Conservation (phyloP, 2,888 invertebrate genomes). For the Dryomyza anilis region DNA sequence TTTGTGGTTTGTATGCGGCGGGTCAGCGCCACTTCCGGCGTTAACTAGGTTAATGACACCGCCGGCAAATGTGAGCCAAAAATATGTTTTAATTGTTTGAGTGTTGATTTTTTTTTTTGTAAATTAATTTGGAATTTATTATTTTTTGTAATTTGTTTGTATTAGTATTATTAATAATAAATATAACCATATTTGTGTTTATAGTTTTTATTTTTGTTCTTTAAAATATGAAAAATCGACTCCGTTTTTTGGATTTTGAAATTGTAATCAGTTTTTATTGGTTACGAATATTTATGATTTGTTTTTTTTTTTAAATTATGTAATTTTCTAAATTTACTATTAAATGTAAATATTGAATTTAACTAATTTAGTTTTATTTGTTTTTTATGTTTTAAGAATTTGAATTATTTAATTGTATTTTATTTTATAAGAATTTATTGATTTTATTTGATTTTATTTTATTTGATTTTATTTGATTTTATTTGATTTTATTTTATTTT, state of each 20-base stretch:
- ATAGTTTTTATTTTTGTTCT: not conserved
- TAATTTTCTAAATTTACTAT: not conserved
- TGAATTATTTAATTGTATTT: not conserved
- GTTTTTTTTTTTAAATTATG: not conserved
- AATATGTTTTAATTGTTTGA: too few relatives aligned
- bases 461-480: not conserved
- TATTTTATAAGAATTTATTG: not conserved
- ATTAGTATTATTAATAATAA: too few relatives aligned
- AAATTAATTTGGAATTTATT: not conserved
- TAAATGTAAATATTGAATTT: too few relatives aligned
- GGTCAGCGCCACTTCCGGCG: not conserved
- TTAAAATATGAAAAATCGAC: not conserved
- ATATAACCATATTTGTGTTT: too few relatives aligned
- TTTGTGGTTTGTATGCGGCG: not conserved
- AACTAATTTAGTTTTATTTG: too few relatives aligned
- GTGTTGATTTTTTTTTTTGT: not conserved
- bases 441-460: not conserved
- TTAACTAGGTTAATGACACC: constrained; percentile 26
- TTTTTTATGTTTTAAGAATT: not conserved
- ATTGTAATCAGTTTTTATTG: not conserved
- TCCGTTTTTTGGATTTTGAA: not conserved
- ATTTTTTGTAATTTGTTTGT: not conserved
- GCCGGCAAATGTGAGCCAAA: too few relatives aligned
- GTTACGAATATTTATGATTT: not conserved
- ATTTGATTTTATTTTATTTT: not conserved